Evolutionary conservation across 1,140 invertebrate species (phyloP), one percentile per base, ranked within the genome.

Genomic region (Drosophila malerkotliana): DNA sequence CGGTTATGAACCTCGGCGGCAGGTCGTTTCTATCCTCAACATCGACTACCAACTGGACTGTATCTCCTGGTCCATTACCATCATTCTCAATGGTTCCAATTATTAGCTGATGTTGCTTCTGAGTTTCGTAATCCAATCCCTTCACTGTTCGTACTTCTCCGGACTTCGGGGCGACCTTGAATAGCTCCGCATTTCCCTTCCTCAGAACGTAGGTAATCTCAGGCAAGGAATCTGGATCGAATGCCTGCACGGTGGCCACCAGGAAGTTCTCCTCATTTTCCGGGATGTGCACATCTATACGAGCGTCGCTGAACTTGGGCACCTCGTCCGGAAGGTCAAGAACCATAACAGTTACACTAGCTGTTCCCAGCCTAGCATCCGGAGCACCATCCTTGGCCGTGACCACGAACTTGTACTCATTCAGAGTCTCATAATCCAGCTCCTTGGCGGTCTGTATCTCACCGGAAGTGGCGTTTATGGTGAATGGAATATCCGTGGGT

Each of bases 371-470:
- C 18, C 96, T 93, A n/a, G 95, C 94, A 92, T 98, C 97, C 0
- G 95, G 94, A 4, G 96, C 97, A 26, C 95, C 95, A 91, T 98
- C 98, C 89, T 95, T 96, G 2, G 97, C 98, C 3, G 96, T 97
- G 0, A 98, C 96, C 26, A 97, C 95, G 90, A 98, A 97, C 72
- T 94, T 94, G 90, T 96, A 96, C 62, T 96, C 95, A 93, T 95
- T 95, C 77, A 96, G 94, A 18, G 94, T 94, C 90, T 98, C 97
- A 91, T 97, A 98, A 91, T 98, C 97, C 49, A 98, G 91, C n/a
- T 95, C 93, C 6, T 93, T 93, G 49, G 94, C 95, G 0, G 97
- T 97, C 2, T 93, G 93, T 6, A 98, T 95, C 82, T 97, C 95
- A 0, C 97, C 97, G 4, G 95, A 96, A 34, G 94, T 93, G 6